These are phyloP conservation scores for Notospermus geniculatus DNA, from an alignment of 1,140 invertebrate species.

Conservation along the genomic window DNA sequence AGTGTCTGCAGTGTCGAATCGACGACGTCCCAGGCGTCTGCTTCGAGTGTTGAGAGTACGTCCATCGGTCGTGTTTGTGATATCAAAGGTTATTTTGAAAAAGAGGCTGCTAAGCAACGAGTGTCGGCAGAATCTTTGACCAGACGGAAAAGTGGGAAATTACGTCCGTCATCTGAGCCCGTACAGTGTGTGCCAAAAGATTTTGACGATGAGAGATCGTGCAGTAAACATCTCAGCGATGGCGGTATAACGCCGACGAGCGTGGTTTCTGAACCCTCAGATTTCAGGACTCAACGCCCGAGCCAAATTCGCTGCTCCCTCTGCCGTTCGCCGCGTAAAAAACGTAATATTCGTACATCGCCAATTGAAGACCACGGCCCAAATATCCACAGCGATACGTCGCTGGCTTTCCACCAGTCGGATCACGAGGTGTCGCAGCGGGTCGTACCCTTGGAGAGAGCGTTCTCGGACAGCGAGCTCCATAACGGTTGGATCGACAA, in stretches of 20 bases:
- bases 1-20: background rate
- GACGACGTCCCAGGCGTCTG: background rate
- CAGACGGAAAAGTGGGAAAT: background rate
- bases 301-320: background rate
- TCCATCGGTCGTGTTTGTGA: slow-evolving; percentile 7
- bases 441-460: background rate
- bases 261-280: background rate
- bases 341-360: background rate
- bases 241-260: no score
- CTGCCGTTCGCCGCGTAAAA: background rate
- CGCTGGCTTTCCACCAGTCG: background rate
- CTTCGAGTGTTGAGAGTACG: slow-evolving; percentile 3
- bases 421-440: background rate
- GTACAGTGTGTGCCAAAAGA: background rate
- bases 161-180: background rate
- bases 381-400: background rate
- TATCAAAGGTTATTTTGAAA: slow-evolving; percentile 1
- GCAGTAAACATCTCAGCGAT: no score
- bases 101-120: background rate
- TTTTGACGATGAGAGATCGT: background rate
- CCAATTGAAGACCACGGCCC: background rate
- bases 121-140: background rate
- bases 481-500: background rate
- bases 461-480: slow-evolving; percentile 5
- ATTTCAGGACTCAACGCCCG: background rate